phyloP scores from a whole-genome alignment of 92 coral and sea anemone species.

The Porites cylindrica region DNA sequence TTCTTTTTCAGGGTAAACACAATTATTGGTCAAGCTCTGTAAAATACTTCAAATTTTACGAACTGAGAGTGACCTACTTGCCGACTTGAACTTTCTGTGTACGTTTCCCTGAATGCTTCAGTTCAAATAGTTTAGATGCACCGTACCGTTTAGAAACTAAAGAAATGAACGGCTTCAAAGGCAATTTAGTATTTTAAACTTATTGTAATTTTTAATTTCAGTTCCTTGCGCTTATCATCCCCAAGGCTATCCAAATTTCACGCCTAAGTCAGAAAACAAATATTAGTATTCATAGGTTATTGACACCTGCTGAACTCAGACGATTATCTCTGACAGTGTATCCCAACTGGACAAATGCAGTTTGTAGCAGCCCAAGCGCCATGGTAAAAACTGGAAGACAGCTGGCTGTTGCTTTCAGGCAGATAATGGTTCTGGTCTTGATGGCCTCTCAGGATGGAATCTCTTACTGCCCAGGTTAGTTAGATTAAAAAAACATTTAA shows the following conservation, averaged over 20 bases:
- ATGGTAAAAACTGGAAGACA: background rate
- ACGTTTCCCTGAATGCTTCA: background rate
- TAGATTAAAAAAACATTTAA: too few relatives aligned
- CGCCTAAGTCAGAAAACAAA: background rate
- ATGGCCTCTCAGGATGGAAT: constrained; percentile 11
- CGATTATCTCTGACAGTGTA: background rate
- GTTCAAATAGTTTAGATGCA: too few relatives aligned
- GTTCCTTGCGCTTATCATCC: background rate
- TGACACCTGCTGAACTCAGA: background rate
- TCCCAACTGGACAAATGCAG: background rate
- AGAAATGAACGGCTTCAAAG: background rate
- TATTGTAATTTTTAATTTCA: constrained; percentile 8
- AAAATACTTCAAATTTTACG: too few relatives aligned
- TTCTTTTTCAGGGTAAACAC: background rate
- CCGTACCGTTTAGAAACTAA: background rate
- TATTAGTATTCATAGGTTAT: background rate
- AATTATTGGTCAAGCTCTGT: background rate
- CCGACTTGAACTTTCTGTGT: too few relatives aligned
- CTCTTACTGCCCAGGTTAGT: constrained; percentile 27
- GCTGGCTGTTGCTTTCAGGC: background rate
- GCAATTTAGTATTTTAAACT: background rate
- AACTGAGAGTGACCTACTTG: too few relatives aligned
- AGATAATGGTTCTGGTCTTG: background rate
- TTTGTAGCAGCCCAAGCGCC: background rate
- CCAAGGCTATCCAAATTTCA: background rate